Conservation (phyloP, 2,113 vertebrate species). For the Gallinago jamesoni region DNA sequence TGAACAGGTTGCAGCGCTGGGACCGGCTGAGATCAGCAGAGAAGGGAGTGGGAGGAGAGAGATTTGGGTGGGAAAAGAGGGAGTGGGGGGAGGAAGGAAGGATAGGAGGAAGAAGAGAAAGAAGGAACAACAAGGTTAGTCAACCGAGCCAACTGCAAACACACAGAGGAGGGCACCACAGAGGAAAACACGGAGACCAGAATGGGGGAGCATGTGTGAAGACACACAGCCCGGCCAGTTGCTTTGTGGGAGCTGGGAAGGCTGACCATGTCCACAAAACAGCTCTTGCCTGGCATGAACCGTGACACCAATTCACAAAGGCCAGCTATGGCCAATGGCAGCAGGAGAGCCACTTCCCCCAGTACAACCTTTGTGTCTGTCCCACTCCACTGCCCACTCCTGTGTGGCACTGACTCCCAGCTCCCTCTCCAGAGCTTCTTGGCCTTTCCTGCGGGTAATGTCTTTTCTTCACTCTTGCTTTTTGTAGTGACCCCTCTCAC, state of each 20-base stretch:
- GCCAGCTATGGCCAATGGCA: not conserved
- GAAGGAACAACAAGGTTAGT: slow-evolving; percentile 68
- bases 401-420: not conserved
- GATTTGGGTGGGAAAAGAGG: slow-evolving; percentile 42
- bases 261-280: not conserved
- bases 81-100: not conserved
- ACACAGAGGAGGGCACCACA: not conserved
- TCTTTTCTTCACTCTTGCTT: not conserved
- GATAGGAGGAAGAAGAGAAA: slow-evolving; percentile 49
- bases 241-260: not conserved
- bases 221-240: not conserved
- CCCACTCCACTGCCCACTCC: not conserved
- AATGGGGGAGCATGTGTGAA: not conserved
- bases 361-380: not conserved
- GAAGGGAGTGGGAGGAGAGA: slow-evolving; percentile 26
- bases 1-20: slow-evolving; percentile 89
- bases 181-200: not conserved
- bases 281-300: not conserved
- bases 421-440: not conserved
- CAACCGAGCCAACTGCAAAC: not conserved
- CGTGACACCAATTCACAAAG: rapidly evolving
- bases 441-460: not conserved
- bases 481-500: not conserved
- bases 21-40: slow-evolving; percentile 77
- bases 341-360: not conserved